phyloP scores from a whole-genome alignment of 1,140 invertebrate species.

The Apolygus lucorum region DNA sequence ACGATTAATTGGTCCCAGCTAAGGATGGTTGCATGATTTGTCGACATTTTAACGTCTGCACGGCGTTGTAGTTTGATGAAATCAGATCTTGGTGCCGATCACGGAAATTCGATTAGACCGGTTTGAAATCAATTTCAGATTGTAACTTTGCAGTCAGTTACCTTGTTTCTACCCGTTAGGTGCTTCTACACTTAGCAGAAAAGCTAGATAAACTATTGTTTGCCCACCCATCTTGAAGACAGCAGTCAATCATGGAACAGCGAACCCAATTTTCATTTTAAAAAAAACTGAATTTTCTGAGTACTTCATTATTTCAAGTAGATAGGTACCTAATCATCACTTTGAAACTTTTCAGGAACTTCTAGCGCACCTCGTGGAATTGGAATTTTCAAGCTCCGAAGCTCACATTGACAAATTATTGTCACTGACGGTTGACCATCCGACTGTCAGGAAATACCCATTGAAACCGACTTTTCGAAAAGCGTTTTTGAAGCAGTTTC shows the following conservation, averaged over 20 bases:
- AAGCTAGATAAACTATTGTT: neutral
- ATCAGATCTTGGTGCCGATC: too few species aligned
- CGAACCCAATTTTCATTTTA: neutral
- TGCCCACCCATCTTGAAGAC: neutral
- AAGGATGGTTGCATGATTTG: neutral
- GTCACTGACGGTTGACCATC: slow-evolving; percentile 40
- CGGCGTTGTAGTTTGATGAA: neutral
- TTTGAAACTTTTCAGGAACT: neutral
- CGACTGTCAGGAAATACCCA: slow-evolving; percentile 40
- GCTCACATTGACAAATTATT: slow-evolving; percentile 36
- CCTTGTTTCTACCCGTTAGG: neutral
- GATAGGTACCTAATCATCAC: neutral
- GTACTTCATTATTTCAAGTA: neutral
- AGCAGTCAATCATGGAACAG: neutral
- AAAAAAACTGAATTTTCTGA: neutral
- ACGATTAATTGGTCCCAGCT: neutral
- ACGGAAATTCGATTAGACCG: neutral
- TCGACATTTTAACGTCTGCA: neutral
- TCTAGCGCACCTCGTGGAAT: neutral
- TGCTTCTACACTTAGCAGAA: neutral
- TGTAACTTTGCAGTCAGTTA: neutral
- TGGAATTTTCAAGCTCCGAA: neutral
- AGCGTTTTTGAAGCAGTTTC: slow-evolving; percentile 43
- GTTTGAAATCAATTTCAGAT: neutral
- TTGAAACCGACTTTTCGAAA: slow-evolving; percentile 43